phyloP scores from a whole-genome alignment of 2,113 vertebrate species.

The Calonectris borealis region DNA sequence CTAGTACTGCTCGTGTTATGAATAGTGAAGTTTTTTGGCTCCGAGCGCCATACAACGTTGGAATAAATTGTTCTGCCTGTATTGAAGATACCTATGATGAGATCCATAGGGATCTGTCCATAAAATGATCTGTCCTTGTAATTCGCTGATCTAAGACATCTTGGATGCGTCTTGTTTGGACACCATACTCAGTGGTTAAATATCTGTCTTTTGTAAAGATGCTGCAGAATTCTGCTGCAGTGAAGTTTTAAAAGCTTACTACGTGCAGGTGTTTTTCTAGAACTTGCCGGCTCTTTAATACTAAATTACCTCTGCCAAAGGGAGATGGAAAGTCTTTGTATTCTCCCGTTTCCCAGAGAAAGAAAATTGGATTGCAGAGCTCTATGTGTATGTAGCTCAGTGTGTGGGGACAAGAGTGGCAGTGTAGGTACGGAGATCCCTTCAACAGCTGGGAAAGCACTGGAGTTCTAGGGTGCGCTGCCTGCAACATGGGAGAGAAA shows the following conservation, averaged over 20 bases:
- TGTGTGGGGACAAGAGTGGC: rapidly evolving
- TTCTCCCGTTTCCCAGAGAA: not conserved
- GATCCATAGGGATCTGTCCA: not conserved
- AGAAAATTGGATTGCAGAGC: not conserved
- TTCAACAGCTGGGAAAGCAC: not conserved
- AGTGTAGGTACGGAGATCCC: not conserved
- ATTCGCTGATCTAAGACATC: not conserved
- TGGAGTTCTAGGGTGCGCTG: not conserved
- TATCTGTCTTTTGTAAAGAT: not conserved
- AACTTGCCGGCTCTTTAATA: not conserved
- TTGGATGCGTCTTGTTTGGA: not conserved
- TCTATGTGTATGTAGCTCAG: not conserved
- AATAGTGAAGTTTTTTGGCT: not conserved
- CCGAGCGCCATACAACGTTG: not conserved
- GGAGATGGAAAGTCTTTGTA: not conserved
- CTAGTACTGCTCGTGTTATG: not conserved
- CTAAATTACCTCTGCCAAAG: not conserved
- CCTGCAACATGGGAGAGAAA: not conserved
- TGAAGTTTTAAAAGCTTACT: not conserved
- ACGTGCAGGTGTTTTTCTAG: not conserved
- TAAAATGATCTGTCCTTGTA: not conserved
- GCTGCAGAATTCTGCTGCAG: not conserved
- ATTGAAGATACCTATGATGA: not conserved
- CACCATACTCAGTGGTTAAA: not conserved
- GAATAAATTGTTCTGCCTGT: not conserved